These are phyloP conservation scores for Eurystomus glaucurus DNA, from an alignment of 2,797 vertebrate genomes.

Conservation along the genomic window DNA sequence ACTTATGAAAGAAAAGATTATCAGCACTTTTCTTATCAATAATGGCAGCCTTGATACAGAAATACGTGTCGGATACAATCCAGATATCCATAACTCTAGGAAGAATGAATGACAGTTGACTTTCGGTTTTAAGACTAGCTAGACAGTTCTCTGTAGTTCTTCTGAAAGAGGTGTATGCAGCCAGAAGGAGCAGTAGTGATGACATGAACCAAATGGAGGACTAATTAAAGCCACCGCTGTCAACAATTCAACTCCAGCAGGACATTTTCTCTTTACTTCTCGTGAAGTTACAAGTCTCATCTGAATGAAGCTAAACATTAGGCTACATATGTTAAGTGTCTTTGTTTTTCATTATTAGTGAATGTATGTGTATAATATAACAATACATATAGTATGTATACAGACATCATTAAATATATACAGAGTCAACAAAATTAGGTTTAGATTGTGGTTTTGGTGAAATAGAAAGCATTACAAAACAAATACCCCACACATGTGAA, in stretches of 20 bases:
- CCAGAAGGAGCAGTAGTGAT: conserved; percentile 8
- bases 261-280: neutral
- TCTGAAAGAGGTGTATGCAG: conserved; percentile 16
- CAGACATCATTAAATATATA: neutral
- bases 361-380: neutral
- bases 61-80: neutral
- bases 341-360: neutral
- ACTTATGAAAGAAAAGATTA: neutral
- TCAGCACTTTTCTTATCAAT: neutral
- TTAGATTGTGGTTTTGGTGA: neutral
- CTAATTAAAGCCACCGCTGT: conserved; percentile 17
- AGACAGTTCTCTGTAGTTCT: neutral
- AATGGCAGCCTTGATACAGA: neutral
- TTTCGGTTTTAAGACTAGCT: conserved; percentile 51
- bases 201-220: conserved; percentile 30
- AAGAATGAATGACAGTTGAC: conserved; percentile 62
- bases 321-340: neutral
- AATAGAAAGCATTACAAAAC: neutral
- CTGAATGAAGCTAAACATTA: neutral
- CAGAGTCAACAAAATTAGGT: neutral
- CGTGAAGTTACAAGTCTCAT: neutral
- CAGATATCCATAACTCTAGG: conserved; percentile 9
- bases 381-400: rapidly evolving
- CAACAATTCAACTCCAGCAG: neutral
- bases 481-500: neutral